phyloP scores from a whole-genome alignment of 2,888 invertebrate genomes.

The Lucinisca nassula region DNA sequence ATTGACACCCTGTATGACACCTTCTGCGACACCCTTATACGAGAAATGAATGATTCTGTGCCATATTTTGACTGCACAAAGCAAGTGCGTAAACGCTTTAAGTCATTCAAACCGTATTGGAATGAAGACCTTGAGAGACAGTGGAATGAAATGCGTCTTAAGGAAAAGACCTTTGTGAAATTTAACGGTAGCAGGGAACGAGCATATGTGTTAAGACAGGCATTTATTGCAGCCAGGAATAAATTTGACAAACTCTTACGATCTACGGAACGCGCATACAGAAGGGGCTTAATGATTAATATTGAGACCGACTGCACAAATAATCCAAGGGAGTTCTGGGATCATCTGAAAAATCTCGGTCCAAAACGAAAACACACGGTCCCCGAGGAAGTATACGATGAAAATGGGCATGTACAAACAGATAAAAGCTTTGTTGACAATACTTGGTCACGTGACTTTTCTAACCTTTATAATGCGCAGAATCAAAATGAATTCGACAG shows the following conservation, averaged over 20 bases:
- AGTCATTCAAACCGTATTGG: constrained; percentile 8
- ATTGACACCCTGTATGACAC: not conserved
- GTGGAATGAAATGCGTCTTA: constrained; percentile 18
- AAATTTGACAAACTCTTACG: not conserved
- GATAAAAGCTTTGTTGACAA: too few relatives aligned
- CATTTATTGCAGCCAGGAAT: not conserved
- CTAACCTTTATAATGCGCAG: too few relatives aligned
- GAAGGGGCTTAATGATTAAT: not conserved
- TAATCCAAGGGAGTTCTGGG: constrained; percentile 31
- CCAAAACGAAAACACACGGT: constrained; percentile 11
- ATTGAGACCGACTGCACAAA: constrained; percentile 23
- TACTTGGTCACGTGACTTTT: too few relatives aligned
- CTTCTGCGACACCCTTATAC: not conserved
- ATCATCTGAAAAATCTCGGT: constrained; percentile 18
- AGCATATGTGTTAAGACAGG: not conserved
- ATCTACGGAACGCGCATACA: not conserved
- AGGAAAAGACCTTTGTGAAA: not conserved
- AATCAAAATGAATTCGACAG: too few relatives aligned
- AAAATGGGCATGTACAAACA: too few relatives aligned
- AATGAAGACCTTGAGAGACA: constrained; percentile 1
- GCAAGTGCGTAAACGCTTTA: not conserved
- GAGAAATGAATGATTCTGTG: not conserved
- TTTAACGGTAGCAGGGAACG: not conserved
- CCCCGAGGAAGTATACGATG: constrained; percentile 27
- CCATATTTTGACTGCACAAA: not conserved